Evolutionary conservation across 2,888 invertebrate genomes (phyloP).

Genomic region (Diarsia rubi): DNA sequence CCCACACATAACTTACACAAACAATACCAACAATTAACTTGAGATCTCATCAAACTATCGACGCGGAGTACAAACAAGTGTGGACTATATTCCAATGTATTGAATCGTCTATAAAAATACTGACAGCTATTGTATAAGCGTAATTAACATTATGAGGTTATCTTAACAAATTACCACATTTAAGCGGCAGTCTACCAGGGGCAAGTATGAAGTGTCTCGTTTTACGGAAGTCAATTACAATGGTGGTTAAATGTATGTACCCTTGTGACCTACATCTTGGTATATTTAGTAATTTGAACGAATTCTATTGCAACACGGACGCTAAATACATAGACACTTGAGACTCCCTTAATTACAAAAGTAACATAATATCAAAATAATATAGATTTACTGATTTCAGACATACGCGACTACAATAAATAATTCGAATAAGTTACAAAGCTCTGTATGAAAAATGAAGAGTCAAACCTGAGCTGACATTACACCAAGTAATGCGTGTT

Average conservation of each 20-base stretch:
- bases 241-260: background rate
- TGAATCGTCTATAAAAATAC: constrained; percentile 68
- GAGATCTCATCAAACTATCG: constrained; percentile 61
- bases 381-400: constrained; percentile 38
- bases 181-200: constrained; percentile 23
- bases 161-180: constrained; percentile 46
- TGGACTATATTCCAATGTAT: constrained; percentile 52
- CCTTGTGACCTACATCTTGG: constrained; percentile 9
- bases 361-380: constrained; percentile 35
- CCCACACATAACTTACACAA: constrained; percentile 59
- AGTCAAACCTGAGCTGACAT: constrained; percentile 38
- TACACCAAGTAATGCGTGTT: constrained; percentile 33
- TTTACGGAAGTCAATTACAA: constrained; percentile 14
- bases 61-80: constrained; percentile 47
- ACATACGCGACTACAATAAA: constrained; percentile 49
- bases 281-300: background rate
- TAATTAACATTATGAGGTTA: constrained; percentile 72
- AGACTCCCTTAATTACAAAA: constrained; percentile 18
- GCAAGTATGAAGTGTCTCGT: constrained; percentile 23
- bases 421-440: constrained; percentile 38
- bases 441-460: constrained; percentile 10
- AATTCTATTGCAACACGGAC: constrained; percentile 10
- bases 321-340: constrained; percentile 19
- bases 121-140: constrained; percentile 74
- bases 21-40: constrained; percentile 55